These are phyloP conservation scores for Lasioglossum baleicum DNA, from an alignment of 1,140 invertebrate species.

Conservation along the genomic window DNA sequence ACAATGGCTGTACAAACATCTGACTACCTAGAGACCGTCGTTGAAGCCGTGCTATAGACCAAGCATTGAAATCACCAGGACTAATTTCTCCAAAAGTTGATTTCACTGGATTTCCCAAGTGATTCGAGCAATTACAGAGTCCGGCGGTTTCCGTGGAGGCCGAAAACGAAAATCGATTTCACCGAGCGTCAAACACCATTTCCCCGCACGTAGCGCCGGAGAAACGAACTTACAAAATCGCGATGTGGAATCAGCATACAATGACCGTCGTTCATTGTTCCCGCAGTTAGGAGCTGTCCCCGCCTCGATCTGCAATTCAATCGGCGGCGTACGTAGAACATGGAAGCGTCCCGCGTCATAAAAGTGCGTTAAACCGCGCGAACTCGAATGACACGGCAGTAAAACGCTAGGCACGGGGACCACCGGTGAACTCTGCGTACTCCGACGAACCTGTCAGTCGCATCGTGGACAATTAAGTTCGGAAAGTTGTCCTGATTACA, in stretches of 20 bases:
- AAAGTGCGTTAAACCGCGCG: slow-evolving; percentile 41
- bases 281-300: slow-evolving; percentile 61
- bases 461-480: not conserved
- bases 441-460: no score
- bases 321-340: slow-evolving; percentile 44
- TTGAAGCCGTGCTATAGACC: no score
- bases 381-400: slow-evolving; percentile 18
- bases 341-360: slow-evolving; percentile 50
- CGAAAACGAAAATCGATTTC: not conserved
- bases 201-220: slow-evolving; percentile 32
- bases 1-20: no score
- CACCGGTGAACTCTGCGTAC: not conserved
- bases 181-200: slow-evolving; percentile 46
- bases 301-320: slow-evolving; percentile 64
- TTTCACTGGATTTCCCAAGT: not conserved
- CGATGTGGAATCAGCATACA: slow-evolving; percentile 62
- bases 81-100: no score
- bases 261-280: slow-evolving; percentile 64
- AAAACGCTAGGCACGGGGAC: not conserved
- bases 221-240: slow-evolving; percentile 59
- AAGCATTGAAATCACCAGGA: no score
- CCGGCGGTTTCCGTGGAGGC: not conserved
- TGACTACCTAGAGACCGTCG: no score
- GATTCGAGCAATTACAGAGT: not conserved
- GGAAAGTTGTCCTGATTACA: no score